Evolutionary conservation across 1,140 invertebrate species (phyloP).

Genomic region (Bombus cullumanus): DNA sequence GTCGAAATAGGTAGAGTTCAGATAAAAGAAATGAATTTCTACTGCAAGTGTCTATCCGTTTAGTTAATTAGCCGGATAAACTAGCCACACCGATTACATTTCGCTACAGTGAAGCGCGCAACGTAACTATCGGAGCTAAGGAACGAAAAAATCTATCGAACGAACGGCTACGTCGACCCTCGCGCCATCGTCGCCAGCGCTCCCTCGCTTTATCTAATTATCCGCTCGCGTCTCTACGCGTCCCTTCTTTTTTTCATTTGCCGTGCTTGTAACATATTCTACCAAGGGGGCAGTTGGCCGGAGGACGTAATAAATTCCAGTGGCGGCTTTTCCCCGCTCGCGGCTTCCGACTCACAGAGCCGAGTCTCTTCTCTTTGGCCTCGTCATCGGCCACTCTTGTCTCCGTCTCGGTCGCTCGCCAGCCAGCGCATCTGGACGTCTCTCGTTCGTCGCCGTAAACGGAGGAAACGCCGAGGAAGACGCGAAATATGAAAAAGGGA

Average conservation of each 20-base stretch:
- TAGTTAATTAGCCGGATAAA: too few relatives aligned
- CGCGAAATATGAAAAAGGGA: slow-evolving; percentile 13
- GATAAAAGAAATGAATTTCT: too few relatives aligned
- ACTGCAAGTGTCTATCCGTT: too few relatives aligned
- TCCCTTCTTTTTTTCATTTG: slow-evolving; percentile 54
- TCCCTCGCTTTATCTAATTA: slow-evolving; percentile 61
- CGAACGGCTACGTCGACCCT: background rate
- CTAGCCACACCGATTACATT: background rate
- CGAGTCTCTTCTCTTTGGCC: background rate
- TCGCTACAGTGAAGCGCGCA: background rate
- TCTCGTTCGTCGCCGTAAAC: slow-evolving; percentile 32
- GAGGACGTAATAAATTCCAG: slow-evolving; percentile 68
- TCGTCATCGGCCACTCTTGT: slow-evolving; percentile 43
- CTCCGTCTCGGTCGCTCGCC: slow-evolving; percentile 34
- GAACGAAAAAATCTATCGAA: slow-evolving; percentile 1
- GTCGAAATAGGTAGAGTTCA: too few relatives aligned
- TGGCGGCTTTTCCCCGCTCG: slow-evolving; percentile 16
- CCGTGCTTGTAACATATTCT: slow-evolving; percentile 62
- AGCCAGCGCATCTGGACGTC: background rate
- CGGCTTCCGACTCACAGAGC: background rate
- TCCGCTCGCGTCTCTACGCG: slow-evolving; percentile 30
- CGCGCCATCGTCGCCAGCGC: too few relatives aligned
- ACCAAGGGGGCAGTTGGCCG: slow-evolving; percentile 62
- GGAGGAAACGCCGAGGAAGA: slow-evolving; percentile 41
- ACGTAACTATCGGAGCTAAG: background rate